phyloP scores from a whole-genome alignment of 2,888 invertebrate genomes.

The Pristionchus exspectatus region DNA sequence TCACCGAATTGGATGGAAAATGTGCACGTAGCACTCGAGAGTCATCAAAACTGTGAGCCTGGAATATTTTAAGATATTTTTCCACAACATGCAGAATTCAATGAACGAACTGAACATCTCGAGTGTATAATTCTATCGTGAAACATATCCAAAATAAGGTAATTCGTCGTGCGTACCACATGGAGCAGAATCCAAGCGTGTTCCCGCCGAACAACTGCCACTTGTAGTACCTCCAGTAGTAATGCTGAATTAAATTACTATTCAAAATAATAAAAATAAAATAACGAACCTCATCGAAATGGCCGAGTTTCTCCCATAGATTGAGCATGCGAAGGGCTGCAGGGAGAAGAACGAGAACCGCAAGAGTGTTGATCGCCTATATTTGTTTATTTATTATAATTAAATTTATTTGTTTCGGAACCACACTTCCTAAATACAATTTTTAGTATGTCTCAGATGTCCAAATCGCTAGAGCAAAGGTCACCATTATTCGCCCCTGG shows the following conservation, averaged over 20 bases:
- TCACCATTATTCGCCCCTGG: neutral
- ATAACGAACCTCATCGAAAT: slow-evolving; percentile 58
- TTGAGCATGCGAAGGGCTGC: slow-evolving; percentile 70
- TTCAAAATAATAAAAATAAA: neutral
- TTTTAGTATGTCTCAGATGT: neutral
- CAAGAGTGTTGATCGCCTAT: slow-evolving; percentile 73
- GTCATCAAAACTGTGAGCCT: slow-evolving; percentile 76
- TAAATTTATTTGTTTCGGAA: neutral
- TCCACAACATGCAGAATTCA: neutral
- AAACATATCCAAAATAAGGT: neutral
- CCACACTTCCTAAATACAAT: neutral
- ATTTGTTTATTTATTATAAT: slow-evolving; percentile 1
- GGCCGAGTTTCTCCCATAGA: slow-evolving; percentile 67
- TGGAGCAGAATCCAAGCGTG: slow-evolving; percentile 74
- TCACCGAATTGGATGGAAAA: slow-evolving; percentile 70
- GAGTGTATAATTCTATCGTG: neutral
- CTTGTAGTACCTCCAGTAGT: slow-evolving; percentile 57
- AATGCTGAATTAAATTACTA: neutral
- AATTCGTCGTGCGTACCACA: slow-evolving; percentile 67
- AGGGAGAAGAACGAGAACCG: slow-evolving; percentile 73
- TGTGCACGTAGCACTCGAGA: slow-evolving; percentile 74
- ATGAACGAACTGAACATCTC: too few species aligned
- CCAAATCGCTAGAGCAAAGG: neutral
- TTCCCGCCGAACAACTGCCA: slow-evolving; percentile 75
- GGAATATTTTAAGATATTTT: neutral